These are phyloP conservation scores for Sabellastarte sp. DNA, from an alignment of 2,888 invertebrate genomes.

Conservation along the genomic window DNA sequence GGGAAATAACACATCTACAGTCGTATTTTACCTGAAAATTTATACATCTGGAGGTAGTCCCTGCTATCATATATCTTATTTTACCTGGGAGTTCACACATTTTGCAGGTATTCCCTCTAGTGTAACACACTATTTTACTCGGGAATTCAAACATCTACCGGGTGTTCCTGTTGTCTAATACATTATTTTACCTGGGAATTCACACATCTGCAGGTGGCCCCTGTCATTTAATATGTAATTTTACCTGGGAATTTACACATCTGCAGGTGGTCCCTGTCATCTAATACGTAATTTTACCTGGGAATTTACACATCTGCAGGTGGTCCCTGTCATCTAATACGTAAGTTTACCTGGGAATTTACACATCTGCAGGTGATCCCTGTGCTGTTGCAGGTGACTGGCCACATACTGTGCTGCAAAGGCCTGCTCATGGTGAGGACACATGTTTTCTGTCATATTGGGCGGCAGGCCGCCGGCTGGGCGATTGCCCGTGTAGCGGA, in stretches of 20 bases:
- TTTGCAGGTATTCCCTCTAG: too few relatives aligned
- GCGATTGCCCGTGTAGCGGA: conserved; percentile 39
- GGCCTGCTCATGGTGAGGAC: conserved; percentile 51
- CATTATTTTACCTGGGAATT: too few relatives aligned
- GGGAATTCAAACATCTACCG: too few relatives aligned
- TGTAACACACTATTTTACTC: too few relatives aligned
- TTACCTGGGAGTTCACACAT: too few relatives aligned
- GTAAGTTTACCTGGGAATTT: conserved; percentile 21
- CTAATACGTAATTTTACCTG: conserved; percentile 24
- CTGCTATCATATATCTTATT: too few relatives aligned
- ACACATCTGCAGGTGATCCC: conserved; percentile 15
- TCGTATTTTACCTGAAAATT: too few relatives aligned
- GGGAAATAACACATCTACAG: too few relatives aligned
- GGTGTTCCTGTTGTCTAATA: too few relatives aligned
- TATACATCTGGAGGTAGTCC: too few relatives aligned
- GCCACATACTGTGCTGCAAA: conserved; percentile 42
- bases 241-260: conserved; percentile 22
- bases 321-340: conserved; percentile 15
- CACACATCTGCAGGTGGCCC: too few relatives aligned
- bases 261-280: conserved; percentile 15
- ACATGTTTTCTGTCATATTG: conserved; percentile 37
- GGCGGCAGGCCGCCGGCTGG: not conserved
- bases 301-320: conserved; percentile 16
- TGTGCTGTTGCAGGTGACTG: conserved; percentile 17
- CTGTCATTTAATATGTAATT: too few relatives aligned